Base-by-base conservation (phyloP, 1,140 invertebrate genomes). In the Choristoneura fumiferana region DNA sequence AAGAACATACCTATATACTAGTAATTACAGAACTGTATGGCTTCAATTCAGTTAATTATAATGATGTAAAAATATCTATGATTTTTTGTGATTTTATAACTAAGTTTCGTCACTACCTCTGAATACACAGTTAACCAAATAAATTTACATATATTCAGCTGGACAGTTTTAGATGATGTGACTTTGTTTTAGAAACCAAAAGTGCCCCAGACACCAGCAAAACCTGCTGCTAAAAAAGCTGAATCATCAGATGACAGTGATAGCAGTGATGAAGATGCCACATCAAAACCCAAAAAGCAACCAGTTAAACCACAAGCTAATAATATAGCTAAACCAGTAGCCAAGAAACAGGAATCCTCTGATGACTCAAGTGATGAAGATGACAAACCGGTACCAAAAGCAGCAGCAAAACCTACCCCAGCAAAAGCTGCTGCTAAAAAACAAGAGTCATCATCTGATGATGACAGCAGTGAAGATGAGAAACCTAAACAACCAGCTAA, bases 101-200 rank as follows among this genome's bases (percentile, higher is more conserved):
- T 60, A 43, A 62, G 62, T 66, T 78, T 87, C 82, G 84, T 85
- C 82, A 85, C 82, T 85, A 85, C 84, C 84, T 85, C 84, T 87
- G 84, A 87, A 59, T 54, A 61, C 33, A 56, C 43, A 57, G 22
- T 36, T 29, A n/a, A 57, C 34, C 22, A 2, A 13, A 40, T 17
- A 60, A 33, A 8, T 54, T 54, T 69, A 63, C 29, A 56, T 63
- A 22, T 64, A 71, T 53, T 15, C n/a, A 54, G 9, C 18, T n/a
- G 43, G 15, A 13, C 18, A 17, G n/a, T 49, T 22, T 33, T 49
- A 6, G 12, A 29, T 18, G 5, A 10, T 12, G 3, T 49, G 17
- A 8, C 2, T 22, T 29, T 49, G 6, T 49, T 29, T 33, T 33
- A 49, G 43, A 49, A 49, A 43, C 14, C 37, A 4, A 68, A 65